Base-by-base conservation (phyloP, 2,113 vertebrate species). In the Tetraodon nigroviridis region DNA sequence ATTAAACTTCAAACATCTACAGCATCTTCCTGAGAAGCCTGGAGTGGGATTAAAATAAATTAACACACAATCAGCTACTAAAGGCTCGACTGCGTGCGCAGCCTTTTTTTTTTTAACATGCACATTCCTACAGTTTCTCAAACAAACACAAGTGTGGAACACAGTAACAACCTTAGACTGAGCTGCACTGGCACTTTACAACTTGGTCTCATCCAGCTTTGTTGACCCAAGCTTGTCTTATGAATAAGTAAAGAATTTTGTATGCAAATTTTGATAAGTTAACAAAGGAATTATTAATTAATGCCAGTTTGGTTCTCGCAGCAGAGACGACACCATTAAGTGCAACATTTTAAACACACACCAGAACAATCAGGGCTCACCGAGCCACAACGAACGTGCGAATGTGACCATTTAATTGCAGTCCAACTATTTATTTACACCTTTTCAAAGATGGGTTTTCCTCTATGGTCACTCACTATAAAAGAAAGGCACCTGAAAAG, bases 1-100 rank as follows among this genome's bases (percentile, higher is more conserved):
- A 89, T 89, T 90, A 55, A 76, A 83, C 69, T 71, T 84, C 67
- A 72, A 76, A 86, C 78, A 75, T n/a, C 62, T 16, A 46, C 32
- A 11, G 15, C 78, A 65, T 83, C 45, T 84, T 90, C 90, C 88
- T 90, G 88, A 89, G 88, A 86, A 71, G 70, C 69, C 60, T 70
- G 73, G 66, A 85, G 87, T 85, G 70, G 71, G 71, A 76, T 78
- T 73, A 56, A 81, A 86, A 92, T 89, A 86, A 89, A 88, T 88
- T 79, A 86, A 85, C 83, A 86, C 62, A 80, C 71, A 83, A 78
- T 58, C 76, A 75, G 76, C 67, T 78, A 64, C 46, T 55, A 81
- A 86, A 65, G 63, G 62, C 67, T 79, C 12, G 40, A 71, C 67
- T 68, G 64, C 60, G 72, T 76, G 69, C 58, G 71, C 55, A 61